phyloP scores from a whole-genome alignment of 92 coral and sea anemone genomes.

The Palythoa caribaeorum region DNA sequence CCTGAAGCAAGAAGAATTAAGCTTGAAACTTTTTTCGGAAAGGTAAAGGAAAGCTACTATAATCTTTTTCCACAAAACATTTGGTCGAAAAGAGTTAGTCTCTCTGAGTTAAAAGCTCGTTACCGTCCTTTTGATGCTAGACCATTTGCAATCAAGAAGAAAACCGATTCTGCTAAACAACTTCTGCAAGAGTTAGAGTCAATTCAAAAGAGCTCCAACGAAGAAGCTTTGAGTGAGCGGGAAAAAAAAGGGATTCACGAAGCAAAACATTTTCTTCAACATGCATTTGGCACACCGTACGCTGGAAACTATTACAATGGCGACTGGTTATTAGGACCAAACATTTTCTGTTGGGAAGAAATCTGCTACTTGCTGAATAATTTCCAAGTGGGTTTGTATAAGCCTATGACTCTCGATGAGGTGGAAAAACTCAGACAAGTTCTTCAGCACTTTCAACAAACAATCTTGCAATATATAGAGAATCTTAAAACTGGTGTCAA shows the following conservation, averaged over 20 bases:
- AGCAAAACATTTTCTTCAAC: conserved; percentile 66
- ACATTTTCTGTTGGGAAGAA: conserved; percentile 88
- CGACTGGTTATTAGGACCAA: conserved; percentile 91
- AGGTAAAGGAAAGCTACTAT: conserved; percentile 55
- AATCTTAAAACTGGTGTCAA: conserved; percentile 87
- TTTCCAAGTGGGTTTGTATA: conserved; percentile 2
- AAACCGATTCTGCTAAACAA: conserved; percentile 68
- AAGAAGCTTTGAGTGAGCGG: conserved; percentile 52
- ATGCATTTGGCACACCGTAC: conserved; percentile 76
- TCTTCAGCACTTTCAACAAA: conserved; percentile 53
- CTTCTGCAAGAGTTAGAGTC: conserved; percentile 56
- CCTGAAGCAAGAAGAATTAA: conserved; percentile 65
- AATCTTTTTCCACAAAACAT: conserved; percentile 53
- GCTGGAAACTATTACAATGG: conserved; percentile 85
- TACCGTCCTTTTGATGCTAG: conserved; percentile 75
- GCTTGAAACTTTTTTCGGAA: conserved; percentile 59
- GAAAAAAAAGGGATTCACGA: conserved; percentile 72
- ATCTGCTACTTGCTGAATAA: conserved; percentile 49
- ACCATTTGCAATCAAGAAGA: conserved; percentile 72
- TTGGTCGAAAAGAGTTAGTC: conserved; percentile 29
- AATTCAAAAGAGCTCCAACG: conserved; percentile 52
- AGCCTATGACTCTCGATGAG: conserved; percentile 59
- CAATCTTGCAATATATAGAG: conserved; percentile 75
- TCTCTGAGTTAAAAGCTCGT: conserved; percentile 54
- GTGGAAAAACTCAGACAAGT: conserved; percentile 57